Base-by-base conservation (phyloP, 2,888 invertebrate genomes). In the Synergus umbraculus region DNA sequence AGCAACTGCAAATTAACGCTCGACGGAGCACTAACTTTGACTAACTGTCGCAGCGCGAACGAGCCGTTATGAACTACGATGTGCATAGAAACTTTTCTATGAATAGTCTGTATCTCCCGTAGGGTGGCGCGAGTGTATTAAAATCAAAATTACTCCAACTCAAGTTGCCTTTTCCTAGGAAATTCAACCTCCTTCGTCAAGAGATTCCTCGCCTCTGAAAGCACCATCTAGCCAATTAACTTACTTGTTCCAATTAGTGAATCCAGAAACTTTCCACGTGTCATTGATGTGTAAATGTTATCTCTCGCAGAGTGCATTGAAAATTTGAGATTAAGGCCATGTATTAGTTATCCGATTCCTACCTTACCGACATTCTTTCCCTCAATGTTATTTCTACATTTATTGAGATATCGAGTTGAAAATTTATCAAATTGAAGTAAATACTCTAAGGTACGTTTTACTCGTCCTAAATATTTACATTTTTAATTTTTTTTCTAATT, bases 1-100 rank as follows among this genome's bases (percentile, higher is more conserved):
- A 73, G 73, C 2, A 73, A 73, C 73, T 73, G n/a, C 37, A 54
- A 73, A 73, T 73, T 73, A 73, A 73, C 73, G 73, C 73, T 73
- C 73, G 54, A 37, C 54, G 41, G 54, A 73, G 37, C 54, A 54
- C 54, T 73, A 73, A 73, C 73, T 73, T 73, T 73, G 29, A 49
- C 69, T 69, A 69, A 69, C 73, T 41, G 73, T 54, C 73, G 41
- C 73, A n/a, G 54, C 41, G 54, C 54, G 73, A 73, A 73, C 73
- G 29, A 66, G 69, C 49, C n/a, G 49, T 73, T 49, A 22, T 73
- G 69, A 73, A 73, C 49, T 54, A 54, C 69, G 29, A 49, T 29
- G 9, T 66, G 7, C 43, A 66, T 66, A 66, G 13, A 54, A 54
- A 73, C 73, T 54, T 54, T 73, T 73, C 46, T 54, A 43, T 66